Conservation (phyloP, 2,888 invertebrate genomes). For the Hyposoter didymator region DNA sequence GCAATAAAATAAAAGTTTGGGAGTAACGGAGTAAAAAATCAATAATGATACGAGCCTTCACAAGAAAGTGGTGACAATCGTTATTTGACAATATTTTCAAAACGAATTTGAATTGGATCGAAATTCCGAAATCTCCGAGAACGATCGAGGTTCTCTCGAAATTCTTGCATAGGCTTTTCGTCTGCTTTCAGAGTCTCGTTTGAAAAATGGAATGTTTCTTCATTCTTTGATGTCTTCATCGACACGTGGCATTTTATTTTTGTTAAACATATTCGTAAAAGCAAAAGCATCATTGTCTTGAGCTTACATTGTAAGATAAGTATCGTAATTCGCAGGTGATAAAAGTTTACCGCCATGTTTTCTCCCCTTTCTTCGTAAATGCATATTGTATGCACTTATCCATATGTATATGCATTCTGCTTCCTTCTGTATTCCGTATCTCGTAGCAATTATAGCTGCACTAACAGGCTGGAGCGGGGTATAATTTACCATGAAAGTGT, state of each 20-base stretch:
- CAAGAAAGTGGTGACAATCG: neutral
- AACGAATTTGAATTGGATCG: neutral
- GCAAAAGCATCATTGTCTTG: constrained; percentile 22
- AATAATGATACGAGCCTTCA: too few species aligned
- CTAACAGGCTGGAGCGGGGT: constrained; percentile 55
- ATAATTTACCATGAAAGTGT: constrained; percentile 65
- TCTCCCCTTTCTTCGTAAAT: constrained; percentile 12
- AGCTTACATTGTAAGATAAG: constrained; percentile 49
- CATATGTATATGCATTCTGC: constrained; percentile 10
- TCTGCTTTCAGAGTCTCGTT: neutral
- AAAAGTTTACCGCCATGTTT: constrained; percentile 45
- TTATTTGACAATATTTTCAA: neutral
- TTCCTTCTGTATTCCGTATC: constrained; percentile 50
- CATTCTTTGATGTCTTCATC: neutral
- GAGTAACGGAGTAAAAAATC: too few species aligned
- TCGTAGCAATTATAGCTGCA: constrained; percentile 55
- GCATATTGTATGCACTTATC: neutral
- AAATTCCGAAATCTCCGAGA: neutral
- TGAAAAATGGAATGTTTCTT: neutral
- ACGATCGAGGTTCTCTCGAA: neutral
- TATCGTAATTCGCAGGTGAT: constrained; percentile 62
- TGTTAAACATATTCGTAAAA: neutral
- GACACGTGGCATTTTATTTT: neutral
- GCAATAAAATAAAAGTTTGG: too few species aligned
- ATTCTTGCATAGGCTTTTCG: neutral